A percentile compares a stretch with the other conserved stretches of the same genome.
phyloP scores from a whole-genome alignment of 1,140 invertebrate genomes.

The Ctenoplectra terminalis region DNA sequence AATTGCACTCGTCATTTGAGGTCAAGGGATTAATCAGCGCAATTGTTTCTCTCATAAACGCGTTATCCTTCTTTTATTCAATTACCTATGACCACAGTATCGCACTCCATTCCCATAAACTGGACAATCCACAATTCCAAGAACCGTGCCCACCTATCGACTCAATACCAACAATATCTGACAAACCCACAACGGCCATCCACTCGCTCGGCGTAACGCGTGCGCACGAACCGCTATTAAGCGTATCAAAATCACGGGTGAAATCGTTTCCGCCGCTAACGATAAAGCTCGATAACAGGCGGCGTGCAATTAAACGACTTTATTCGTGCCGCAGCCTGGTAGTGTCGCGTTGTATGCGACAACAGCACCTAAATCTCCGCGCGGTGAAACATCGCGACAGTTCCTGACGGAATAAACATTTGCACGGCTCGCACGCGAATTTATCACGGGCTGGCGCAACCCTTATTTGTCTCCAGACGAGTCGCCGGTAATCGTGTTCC shows the following conservation, averaged over 20 bases:
- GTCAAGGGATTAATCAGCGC: too few relatives aligned
- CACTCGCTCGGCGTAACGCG: background rate
- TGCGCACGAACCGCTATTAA: background rate
- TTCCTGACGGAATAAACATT: slow-evolving; percentile 8
- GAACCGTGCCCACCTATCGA: background rate
- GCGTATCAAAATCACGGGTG: background rate
- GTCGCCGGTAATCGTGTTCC: slow-evolving; percentile 2
- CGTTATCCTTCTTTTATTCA: too few relatives aligned
- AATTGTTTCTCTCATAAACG: too few relatives aligned
- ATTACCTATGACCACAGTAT: too few relatives aligned
- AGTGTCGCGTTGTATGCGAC: background rate
- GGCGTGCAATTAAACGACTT: slow-evolving; percentile 10
- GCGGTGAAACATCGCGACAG: background rate
- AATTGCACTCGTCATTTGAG: too few relatives aligned
- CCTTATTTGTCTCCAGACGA: background rate
- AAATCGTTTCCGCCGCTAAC: background rate
- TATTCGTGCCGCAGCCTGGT: background rate
- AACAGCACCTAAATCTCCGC: slow-evolving; percentile 14
- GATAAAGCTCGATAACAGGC: slow-evolving; percentile 7
- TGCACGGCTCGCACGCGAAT: background rate
- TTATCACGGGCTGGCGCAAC: background rate
- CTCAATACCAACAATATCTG: background rate
- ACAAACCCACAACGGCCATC: background rate
- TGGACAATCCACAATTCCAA: background rate
- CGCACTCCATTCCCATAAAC: background rate